Evolutionary conservation across 2,888 invertebrate genomes (phyloP).

Genomic region (Troides aeacus): DNA sequence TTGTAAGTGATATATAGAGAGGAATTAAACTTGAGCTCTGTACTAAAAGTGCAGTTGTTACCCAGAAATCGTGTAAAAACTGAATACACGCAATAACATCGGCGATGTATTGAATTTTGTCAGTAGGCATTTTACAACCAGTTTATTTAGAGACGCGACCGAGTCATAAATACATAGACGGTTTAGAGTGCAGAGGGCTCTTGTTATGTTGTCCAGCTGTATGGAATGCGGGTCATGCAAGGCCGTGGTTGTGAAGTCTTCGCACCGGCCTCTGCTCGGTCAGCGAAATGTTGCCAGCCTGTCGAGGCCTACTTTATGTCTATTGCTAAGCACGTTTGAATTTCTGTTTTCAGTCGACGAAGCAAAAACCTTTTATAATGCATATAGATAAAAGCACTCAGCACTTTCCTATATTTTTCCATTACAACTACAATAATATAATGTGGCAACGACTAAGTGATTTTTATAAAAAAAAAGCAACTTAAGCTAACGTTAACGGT

Average conservation of each 20-base stretch:
- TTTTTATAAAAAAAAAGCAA: too few species aligned
- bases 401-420: background rate
- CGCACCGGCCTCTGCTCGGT: background rate
- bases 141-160: background rate
- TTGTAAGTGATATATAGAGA: background rate
- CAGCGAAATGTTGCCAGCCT: slow-evolving; percentile 12
- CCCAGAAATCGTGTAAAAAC: slow-evolving; percentile 14
- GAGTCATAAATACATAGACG: background rate
- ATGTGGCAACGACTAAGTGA: too few species aligned
- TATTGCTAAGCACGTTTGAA: slow-evolving; percentile 5
- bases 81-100: slow-evolving; percentile 6
- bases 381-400: background rate
- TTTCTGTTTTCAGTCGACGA: background rate
- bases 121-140: slow-evolving; percentile 10
- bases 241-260: slow-evolving; percentile 11
- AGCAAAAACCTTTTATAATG: slow-evolving; percentile 1
- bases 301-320: slow-evolving; percentile 2
- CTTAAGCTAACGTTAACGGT: too few species aligned
- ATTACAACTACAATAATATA: too few species aligned
- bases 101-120: slow-evolving; percentile 3
- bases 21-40: background rate
- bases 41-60: slow-evolving; percentile 18
- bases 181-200: background rate
- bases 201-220: background rate
- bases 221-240: slow-evolving; percentile 21